Conservation (phyloP, 2,113 vertebrate species). For the Anhinga rufa region DNA sequence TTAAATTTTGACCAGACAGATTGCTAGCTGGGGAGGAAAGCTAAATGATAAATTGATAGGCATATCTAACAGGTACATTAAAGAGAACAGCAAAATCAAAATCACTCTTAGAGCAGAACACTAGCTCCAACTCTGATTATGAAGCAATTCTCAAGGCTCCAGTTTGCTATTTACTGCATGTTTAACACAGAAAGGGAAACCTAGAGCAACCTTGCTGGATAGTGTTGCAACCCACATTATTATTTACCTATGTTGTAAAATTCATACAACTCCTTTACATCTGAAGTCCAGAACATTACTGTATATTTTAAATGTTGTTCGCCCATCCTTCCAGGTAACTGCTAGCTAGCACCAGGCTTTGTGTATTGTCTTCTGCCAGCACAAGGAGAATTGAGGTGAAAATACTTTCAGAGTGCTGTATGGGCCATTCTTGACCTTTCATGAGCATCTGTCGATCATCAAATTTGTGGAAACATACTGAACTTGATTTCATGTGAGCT, state of each 20-base stretch:
- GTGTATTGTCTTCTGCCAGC: not conserved
- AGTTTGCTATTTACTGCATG: not conserved
- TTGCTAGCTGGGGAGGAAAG: not conserved
- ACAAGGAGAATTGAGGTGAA: not conserved
- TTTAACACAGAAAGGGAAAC: not conserved
- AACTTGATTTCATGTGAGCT: slow-evolving; percentile 6
- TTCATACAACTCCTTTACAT: not conserved
- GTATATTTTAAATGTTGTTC: not conserved
- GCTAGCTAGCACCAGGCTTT: not conserved
- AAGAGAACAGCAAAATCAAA: not conserved
- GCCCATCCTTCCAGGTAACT: not conserved
- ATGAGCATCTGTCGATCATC: not conserved
- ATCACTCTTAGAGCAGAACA: not conserved
- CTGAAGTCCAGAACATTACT: not conserved
- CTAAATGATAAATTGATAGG: not conserved
- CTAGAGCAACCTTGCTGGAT: not conserved
- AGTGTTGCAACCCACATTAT: not conserved
- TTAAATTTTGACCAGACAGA: not conserved
- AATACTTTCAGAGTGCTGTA: not conserved
- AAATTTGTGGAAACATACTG: not conserved
- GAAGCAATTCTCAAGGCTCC: not conserved
- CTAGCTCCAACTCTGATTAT: not conserved
- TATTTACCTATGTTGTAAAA: not conserved
- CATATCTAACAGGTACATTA: not conserved
- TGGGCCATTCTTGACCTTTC: slow-evolving; percentile 7